phyloP scores from a whole-genome alignment of 1,140 invertebrate species.

The Drosophila miranda region DNA sequence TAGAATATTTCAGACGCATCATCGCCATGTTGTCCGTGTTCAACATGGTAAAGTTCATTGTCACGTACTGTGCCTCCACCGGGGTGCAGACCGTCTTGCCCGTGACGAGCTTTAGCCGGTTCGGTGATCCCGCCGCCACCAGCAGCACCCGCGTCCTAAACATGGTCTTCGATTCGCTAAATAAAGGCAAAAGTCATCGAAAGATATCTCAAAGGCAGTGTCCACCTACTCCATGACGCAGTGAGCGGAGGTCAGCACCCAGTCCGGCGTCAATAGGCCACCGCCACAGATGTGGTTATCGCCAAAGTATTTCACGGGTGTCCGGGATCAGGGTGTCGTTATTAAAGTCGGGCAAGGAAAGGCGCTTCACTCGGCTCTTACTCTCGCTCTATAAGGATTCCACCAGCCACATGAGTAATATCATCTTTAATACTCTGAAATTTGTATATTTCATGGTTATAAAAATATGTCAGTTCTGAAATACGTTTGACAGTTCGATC shows the following conservation, averaged over 20 bases:
- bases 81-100: constrained; percentile 11
- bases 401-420: not conserved
- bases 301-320: constrained; percentile 23
- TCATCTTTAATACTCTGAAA: constrained; percentile 8
- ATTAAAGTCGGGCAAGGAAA: constrained; percentile 7
- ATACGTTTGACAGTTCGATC: no score
- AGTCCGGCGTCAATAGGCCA: not conserved
- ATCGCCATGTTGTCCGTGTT: constrained; percentile 44
- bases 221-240: constrained; percentile 32
- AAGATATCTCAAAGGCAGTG: no score
- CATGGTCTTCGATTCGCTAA: constrained; percentile 22
- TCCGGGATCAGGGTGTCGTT: constrained; percentile 14
- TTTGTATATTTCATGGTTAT: constrained; percentile 20
- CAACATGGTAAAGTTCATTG: constrained; percentile 8
- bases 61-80: constrained; percentile 20
- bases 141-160: constrained; percentile 20
- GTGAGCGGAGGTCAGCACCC: constrained; percentile 32
- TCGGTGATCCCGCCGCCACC: constrained; percentile 36
- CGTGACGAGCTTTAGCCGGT: constrained; percentile 15
- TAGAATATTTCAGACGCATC: not conserved
- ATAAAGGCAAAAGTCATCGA: not conserved
- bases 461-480: not conserved
- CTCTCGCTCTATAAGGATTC: not conserved
- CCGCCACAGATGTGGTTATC: constrained; percentile 44
- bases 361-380: constrained; percentile 5